Evolutionary conservation across 2,113 vertebrate species (phyloP), one percentile per base, ranked within the genome.

Genomic region (Echinops telfairi): DNA sequence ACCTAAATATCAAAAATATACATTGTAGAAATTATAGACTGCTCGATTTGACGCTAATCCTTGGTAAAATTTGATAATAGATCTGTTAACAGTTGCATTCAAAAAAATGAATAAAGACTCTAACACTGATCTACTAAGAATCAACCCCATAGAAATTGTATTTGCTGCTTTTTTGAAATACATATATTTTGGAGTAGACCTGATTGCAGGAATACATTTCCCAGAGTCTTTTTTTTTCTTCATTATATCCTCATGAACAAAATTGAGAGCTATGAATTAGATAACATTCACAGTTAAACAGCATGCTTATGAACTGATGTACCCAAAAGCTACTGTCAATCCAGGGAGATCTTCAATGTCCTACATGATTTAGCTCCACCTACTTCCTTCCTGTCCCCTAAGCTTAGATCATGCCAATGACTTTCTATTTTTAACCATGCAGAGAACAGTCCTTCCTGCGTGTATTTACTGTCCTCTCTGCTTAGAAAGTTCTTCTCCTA

Each of bases 81-180:
- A 31, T 43, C n/a, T 25, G 78, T 29, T 15, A 53, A 57, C 20
- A 91, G 82, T 66, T 38, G 19, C 15, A 36, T 75, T 73, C 86
- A 22, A 79, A 87, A 36, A 58, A 58, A 11, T 22, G 38, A 94
- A 58, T 36, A 76, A 47, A 70, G 6, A 82, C 80, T 17, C 27
- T 80, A 95, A 85, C 23, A 27, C 43, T 85, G 27, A 20, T 94
- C 92, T 53, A 76, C 27, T 85, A 40, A 66, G 12, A 86, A 86
- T 6, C 82, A 90, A 82, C 33, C 16, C 25, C 43, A 76, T 66
- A 85, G 7, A 8, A 64, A 78, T 22, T 87, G 11, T n/a, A 14
- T 22, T 64, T 87, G 20, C 16, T 29, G 1, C 78, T 84, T 29
- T 62, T 62, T 62, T 6, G 20, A 62, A 62, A 66, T 10, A 66